Evolutionary conservation across 2,888 invertebrate genomes (phyloP), one percentile per base, ranked within the genome.

Genomic region (Eustalomyia histrio): DNA sequence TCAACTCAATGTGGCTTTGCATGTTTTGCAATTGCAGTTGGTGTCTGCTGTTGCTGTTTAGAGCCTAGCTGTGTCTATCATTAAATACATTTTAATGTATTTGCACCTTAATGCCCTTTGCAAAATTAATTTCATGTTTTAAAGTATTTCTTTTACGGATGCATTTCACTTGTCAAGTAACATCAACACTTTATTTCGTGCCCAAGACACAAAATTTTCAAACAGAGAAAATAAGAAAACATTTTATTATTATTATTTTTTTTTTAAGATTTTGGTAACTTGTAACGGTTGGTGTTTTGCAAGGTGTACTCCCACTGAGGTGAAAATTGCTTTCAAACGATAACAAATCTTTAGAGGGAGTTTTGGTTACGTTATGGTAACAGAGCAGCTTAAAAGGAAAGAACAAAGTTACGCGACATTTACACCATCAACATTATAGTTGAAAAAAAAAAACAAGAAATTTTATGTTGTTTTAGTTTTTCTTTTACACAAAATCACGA

Each of bases 141-240:
- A 43, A 73, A 68, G 50, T 39, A 67, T 57, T 68, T 68, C n/a
- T n/a, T 71, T 58, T 73, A 79, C 78, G 61, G 78, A 73, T 72
- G 78, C 78, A 79, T 79, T 79, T 73, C 72, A 79, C 78, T 79
- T 79, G 78, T 79, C 78, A 79, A 79, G 72, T 73, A 79, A 67
- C 78, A 79, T 79, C 78, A 79, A 79, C 78, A 79, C 78, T 79
- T 73, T 79, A 79, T 79, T 79, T 79, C 78, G 78, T 79, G 78
- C 78, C 18, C 61, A 79, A 79, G 50, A 68, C 67, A 79, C 47
- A 47, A 79, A 73, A 29, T 16, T 50, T 18, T 43, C 43, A 21
- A 35, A 18, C 14, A 35, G 17, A 8, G 50, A 76, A 71, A 52
- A 29, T 39, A 2, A 39, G n/a, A 39, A 39, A 39, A 39, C 43